Evolutionary conservation across 2,888 invertebrate species (phyloP), one percentile per base, ranked within the genome.

Genomic region (Bembecia ichneumoniformis): DNA sequence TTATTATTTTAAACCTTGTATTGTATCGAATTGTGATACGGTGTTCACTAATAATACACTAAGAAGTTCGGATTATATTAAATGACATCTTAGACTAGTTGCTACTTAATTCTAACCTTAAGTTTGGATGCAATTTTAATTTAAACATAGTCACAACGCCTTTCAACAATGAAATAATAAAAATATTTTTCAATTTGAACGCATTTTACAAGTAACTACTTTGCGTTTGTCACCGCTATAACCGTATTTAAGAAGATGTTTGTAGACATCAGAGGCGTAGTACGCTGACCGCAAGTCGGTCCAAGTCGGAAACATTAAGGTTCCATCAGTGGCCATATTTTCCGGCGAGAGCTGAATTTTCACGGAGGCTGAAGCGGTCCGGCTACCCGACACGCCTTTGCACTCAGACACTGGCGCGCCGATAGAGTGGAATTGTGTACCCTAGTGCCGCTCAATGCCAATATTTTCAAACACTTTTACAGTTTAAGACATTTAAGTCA

Each of bases 221-320:
- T 28, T 7, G 28, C 28, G 9, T 28, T 28, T 28, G 28, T 28
- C 28, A 9, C 28, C 63, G 56, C 59, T 58, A 62, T 63, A 67
- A 68, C 61, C 68, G 71, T 70, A 71, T 71, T 68, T 68, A 59
- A 61, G 59, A 58, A 52, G 54, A 69, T 71, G 64, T 71, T 74
- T 77, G 74, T 72, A 70, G 71, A 71, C 43, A 48, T 68, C 67
- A 61, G 74, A 75, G 73, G 71, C 67, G 68, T 65, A 28, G 64
- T 36, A 11, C 14, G 71, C 68, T 81, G 81, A 78, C 82, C 83
- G 80, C 81, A 69, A 77, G 77, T 69, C 67, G 74, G 59, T 66
- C 70, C 74, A 77, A 82, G 77, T 76, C 82, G 82, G 83, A 83
- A 82, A 81, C 84, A 84, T 84, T 84, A 83, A 74, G 82, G 82